Evolutionary conservation across 2,113 vertebrate species (phyloP).

Genomic region (Psittacara wagleri): DNA sequence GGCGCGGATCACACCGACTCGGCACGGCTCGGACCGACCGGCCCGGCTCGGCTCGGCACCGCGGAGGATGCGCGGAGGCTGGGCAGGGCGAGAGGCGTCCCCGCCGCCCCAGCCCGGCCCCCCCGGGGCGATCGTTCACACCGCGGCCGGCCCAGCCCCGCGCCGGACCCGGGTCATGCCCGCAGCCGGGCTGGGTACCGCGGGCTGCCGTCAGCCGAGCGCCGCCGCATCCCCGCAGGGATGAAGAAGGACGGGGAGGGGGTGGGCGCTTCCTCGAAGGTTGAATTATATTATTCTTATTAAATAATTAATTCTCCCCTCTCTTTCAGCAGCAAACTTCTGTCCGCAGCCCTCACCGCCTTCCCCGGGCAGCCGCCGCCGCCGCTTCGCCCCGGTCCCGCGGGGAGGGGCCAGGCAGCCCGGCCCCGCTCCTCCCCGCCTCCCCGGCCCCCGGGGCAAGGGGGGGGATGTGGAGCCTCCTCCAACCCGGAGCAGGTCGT

Average conservation of each 20-base stretch:
- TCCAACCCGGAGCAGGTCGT: rapidly evolving
- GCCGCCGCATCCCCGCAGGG: background rate
- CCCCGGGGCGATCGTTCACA: background rate
- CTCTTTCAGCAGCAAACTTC: background rate
- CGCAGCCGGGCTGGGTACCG: background rate
- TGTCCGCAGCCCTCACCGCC: background rate
- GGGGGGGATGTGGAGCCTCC: background rate
- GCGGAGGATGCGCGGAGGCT: background rate
- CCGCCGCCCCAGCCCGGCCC: background rate
- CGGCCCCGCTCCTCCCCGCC: background rate
- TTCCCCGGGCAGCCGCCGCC: background rate
- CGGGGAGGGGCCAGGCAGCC: background rate
- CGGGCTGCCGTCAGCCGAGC: background rate
- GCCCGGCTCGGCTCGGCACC: background rate
- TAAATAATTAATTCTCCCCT: background rate
- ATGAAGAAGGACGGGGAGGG: background rate
- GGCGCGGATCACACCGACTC: background rate
- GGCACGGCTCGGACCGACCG: background rate
- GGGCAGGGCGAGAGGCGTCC: background rate
- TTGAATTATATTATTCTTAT: background rate
- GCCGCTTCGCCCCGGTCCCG: background rate
- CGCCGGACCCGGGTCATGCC: background rate
- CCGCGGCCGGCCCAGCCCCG: background rate
- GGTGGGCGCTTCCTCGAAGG: background rate
- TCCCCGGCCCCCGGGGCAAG: too few relatives aligned